phyloP scores from a whole-genome alignment of 2,797 vertebrate genomes.

The Dendrocincla tyrannina region DNA sequence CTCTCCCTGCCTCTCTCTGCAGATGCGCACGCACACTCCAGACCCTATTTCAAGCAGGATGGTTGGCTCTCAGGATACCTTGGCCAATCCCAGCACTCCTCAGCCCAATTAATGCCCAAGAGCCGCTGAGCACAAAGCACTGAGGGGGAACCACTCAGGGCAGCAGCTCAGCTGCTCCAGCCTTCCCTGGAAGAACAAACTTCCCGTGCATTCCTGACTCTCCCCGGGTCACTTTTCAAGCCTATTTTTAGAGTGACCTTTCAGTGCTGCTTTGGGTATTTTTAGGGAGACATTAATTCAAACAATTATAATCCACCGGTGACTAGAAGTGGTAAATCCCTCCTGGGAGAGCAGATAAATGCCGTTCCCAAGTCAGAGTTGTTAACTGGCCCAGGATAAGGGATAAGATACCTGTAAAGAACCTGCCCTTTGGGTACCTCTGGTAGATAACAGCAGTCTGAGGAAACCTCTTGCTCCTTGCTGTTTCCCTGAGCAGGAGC shows the following conservation, averaged over 20 bases:
- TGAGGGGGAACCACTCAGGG: not conserved
- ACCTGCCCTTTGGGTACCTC: not conserved
- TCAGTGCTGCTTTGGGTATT: not conserved
- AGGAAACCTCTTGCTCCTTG: not conserved
- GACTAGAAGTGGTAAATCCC: not conserved
- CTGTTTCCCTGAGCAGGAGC: not conserved
- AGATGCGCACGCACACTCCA: not conserved
- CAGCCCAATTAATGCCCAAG: slow-evolving; percentile 18
- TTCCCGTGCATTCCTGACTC: not conserved
- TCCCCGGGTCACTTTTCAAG: not conserved
- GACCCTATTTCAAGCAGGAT: not conserved
- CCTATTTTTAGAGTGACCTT: slow-evolving; percentile 17
- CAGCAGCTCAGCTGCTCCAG: not conserved
- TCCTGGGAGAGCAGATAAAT: not conserved
- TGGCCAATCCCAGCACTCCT: slow-evolving; percentile 24
- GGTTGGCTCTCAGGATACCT: slow-evolving; percentile 4
- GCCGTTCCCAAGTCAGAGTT: not conserved
- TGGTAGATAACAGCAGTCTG: not conserved
- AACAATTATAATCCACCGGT: not conserved
- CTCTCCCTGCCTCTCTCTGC: slow-evolving; percentile 25
- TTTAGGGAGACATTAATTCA: slow-evolving; percentile 22
- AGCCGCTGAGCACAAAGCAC: not conserved
- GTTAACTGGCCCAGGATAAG: not conserved
- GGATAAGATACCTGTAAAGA: not conserved
- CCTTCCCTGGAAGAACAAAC: not conserved